phyloP scores from a whole-genome alignment of 2,113 vertebrate genomes.

The Syrmaticus mikado region DNA sequence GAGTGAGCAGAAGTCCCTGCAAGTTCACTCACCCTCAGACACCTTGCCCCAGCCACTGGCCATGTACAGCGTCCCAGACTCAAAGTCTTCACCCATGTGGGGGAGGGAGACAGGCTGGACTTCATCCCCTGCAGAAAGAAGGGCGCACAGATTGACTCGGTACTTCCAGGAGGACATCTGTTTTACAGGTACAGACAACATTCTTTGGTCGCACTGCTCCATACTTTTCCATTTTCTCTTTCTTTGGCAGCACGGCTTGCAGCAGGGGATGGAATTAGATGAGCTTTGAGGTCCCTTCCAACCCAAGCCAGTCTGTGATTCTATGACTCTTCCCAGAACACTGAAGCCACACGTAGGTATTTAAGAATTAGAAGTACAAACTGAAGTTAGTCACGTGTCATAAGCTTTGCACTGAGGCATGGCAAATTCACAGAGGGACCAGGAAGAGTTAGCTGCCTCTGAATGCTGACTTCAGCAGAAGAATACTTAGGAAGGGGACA shows the following conservation, averaged over 20 bases:
- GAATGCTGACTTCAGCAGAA: not conserved
- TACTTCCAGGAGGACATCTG: rapidly evolving
- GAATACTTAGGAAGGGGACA: not conserved
- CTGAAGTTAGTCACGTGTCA: not conserved
- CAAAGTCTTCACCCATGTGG: not conserved
- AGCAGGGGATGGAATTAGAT: no score
- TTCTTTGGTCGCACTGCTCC: not conserved
- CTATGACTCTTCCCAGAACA: not conserved
- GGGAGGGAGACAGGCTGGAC: not conserved
- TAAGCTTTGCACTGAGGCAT: not conserved
- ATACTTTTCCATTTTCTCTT: not conserved
- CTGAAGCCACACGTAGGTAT: not conserved
- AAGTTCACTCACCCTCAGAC: not conserved
- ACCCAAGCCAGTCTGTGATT: no score
- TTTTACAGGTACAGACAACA: not conserved
- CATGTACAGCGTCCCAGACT: not conserved
- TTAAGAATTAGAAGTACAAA: not conserved
- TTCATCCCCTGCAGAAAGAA: not conserved
- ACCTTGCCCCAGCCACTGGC: not conserved
- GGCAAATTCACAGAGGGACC: not conserved
- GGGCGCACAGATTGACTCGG: rapidly evolving
- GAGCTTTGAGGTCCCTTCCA: no score
- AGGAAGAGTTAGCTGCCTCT: not conserved
- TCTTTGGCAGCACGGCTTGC: no score
- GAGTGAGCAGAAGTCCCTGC: not conserved